These are phyloP conservation scores for Diarsia dahlii DNA, from an alignment of 2,888 invertebrate genomes.

Conservation along the genomic window DNA sequence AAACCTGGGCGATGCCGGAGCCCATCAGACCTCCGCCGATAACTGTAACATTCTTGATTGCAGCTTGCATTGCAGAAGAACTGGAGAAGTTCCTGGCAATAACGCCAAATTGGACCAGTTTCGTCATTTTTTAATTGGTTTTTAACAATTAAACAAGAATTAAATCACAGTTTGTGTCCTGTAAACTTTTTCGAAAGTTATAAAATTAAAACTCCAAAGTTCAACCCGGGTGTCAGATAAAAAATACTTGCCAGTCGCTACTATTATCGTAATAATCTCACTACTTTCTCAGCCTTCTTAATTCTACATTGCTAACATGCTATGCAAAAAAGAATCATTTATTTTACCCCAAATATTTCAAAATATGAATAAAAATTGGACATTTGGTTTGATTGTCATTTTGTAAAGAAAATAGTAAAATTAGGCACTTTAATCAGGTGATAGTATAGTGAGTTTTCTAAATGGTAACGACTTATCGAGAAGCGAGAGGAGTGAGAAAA, in stretches of 20 bases:
- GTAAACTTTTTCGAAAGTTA: constrained; percentile 60
- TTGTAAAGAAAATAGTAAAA: not conserved
- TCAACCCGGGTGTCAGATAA: constrained; percentile 58
- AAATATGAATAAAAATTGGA: not conserved
- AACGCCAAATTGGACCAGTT: constrained; percentile 82
- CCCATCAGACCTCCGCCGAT: constrained; percentile 98
- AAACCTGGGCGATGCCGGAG: constrained; percentile 96
- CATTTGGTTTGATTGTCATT: not conserved
- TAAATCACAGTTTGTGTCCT: constrained; percentile 44
- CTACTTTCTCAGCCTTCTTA: not conserved
- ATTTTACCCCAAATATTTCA: constrained; percentile 2
- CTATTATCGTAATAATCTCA: constrained; percentile 18
- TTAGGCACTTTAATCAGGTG: not conserved
- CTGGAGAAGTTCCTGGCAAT: constrained; percentile 84
- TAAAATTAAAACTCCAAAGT: constrained; percentile 67
- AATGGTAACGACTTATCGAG: too few species aligned
- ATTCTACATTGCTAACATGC: too few species aligned
- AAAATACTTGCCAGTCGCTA: constrained; percentile 29
- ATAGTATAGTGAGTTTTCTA: constrained; percentile 13
- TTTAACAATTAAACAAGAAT: constrained; percentile 35
- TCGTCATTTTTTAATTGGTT: constrained; percentile 58
- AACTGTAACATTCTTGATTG: constrained; percentile 95
- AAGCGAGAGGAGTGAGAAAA: constrained; percentile 15
- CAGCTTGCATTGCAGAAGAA: constrained; percentile 83
- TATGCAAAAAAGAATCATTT: not conserved